A percentile compares a stretch with the other conserved stretches of the same genome.
These are phyloP conservation scores for Sus scrofa DNA, from an alignment of 2,113 vertebrate species.

Conservation along the genomic window DNA sequence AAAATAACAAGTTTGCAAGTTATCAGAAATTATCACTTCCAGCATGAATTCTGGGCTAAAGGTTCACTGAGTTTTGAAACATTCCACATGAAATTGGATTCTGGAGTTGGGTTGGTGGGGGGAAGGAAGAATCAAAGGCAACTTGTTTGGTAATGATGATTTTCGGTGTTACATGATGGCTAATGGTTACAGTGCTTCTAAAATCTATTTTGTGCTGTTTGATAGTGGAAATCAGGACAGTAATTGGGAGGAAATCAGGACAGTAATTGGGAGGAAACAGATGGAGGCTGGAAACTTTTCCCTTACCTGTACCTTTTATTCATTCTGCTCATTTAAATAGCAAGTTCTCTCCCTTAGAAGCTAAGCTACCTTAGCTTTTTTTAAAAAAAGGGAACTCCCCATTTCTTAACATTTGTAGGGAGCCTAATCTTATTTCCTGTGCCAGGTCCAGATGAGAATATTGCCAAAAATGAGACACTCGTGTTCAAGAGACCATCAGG, in stretches of 20 bases:
- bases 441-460: background rate
- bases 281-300: background rate
- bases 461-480: conserved; percentile 8
- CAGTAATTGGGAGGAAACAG: background rate
- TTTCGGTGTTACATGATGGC: background rate
- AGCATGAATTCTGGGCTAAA: conserved; percentile 36
- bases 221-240: background rate
- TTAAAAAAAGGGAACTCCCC: background rate
- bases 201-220: background rate
- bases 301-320: background rate
- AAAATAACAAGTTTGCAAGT: conserved; percentile 48
- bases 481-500: background rate
- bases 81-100: conserved; percentile 43
- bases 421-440: background rate
- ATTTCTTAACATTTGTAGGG: background rate
- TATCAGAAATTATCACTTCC: conserved; percentile 31
- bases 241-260: background rate
- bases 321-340: background rate
- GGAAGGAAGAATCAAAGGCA: background rate
- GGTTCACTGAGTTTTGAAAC: conserved; percentile 43
- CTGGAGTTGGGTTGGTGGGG: background rate
- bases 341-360: background rate
- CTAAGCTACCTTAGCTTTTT: background rate
- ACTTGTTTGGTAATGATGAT: background rate
- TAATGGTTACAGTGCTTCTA: background rate